A percentile compares a stretch with the other conserved stretches of the same genome.
phyloP scores from a whole-genome alignment of 2,888 invertebrate genomes.

The Chloromyia formosa region DNA sequence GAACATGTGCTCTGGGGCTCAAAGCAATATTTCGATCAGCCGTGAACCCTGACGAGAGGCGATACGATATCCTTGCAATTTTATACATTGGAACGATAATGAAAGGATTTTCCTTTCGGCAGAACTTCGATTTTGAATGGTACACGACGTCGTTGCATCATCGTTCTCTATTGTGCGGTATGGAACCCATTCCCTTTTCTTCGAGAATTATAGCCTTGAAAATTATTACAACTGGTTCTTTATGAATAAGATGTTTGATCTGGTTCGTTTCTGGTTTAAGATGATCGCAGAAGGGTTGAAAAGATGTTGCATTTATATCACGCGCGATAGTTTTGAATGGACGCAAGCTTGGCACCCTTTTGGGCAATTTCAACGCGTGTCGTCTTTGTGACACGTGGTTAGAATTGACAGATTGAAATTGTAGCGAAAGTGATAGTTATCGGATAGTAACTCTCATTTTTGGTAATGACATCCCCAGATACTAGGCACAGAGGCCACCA shows the following conservation, averaged over 20 bases:
- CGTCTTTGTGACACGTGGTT: background rate
- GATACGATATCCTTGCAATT: slow-evolving; percentile 44
- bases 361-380: background rate
- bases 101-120: slow-evolving; percentile 4
- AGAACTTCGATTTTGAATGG: background rate
- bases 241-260: slow-evolving; percentile 8
- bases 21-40: background rate
- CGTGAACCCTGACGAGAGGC: slow-evolving; percentile 3
- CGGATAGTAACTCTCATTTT: too few relatives aligned
- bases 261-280: background rate
- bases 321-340: background rate
- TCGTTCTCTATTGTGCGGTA: slow-evolving; percentile 13
- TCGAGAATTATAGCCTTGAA: slow-evolving; percentile 14
- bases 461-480: too few relatives aligned
- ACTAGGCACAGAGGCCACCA: too few relatives aligned
- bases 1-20: background rate
- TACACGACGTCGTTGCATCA: too few relatives aligned
- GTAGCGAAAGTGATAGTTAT: too few relatives aligned
- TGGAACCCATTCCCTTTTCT: slow-evolving; percentile 17
- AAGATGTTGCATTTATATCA: background rate
- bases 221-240: slow-evolving; percentile 36
- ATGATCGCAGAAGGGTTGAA: background rate
- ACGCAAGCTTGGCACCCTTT: slow-evolving; percentile 3
- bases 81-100: slow-evolving; percentile 18
- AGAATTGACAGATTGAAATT: too few relatives aligned